Evolutionary conservation across 2,797 vertebrate species (phyloP), one percentile per base, ranked within the genome.

Genomic region (Sphenopsis melanotis): DNA sequence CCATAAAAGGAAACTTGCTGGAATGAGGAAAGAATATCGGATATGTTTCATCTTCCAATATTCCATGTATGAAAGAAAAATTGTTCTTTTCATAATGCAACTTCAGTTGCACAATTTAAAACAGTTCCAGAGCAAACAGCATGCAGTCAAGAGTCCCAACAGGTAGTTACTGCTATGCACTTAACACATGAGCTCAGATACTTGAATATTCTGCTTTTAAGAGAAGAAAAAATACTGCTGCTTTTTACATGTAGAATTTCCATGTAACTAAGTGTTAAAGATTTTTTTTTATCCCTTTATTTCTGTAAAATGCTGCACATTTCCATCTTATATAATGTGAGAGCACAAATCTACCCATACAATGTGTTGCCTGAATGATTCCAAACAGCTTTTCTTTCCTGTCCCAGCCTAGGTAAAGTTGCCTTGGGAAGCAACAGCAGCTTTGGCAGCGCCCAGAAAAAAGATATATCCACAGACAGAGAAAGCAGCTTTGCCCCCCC

Each of bases 31-130:
- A 63, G 30, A 78, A 42, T 61, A 46, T 37, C 17, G 0, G 29
- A 68, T 55, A 12, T 41, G 23, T 65, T 91, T 85, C n/a, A 64
- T 71, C 53, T 85, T 87, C 56, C 68, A 83, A 50, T 59, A 80
- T 10, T 26, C 14, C 1, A 1, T 75, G 21, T 41, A 47, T 63
- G 47, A 89, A 89, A 84, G 41, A 52, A 71, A 41, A 87, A 55
- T 8, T 53, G 6, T 7, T 79, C 5, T 82, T 92, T 83, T 79
- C 23, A 57, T 64, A 83, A 20, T 0, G 0, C 11, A 94, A 46
- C n/a, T 55, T 76, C 24, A 70, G 24, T 69, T 88, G n/a, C 4
- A 50, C 18, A 85, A 22, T 65, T 47, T 74, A 52, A 81, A 90
- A 65, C 16, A 47, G 8, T 55, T 32, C 13, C 16, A 83, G 46